These are phyloP conservation scores for Acrobeloides nanus DNA, from an alignment of 2,888 invertebrate genomes.

Conservation along the genomic window DNA sequence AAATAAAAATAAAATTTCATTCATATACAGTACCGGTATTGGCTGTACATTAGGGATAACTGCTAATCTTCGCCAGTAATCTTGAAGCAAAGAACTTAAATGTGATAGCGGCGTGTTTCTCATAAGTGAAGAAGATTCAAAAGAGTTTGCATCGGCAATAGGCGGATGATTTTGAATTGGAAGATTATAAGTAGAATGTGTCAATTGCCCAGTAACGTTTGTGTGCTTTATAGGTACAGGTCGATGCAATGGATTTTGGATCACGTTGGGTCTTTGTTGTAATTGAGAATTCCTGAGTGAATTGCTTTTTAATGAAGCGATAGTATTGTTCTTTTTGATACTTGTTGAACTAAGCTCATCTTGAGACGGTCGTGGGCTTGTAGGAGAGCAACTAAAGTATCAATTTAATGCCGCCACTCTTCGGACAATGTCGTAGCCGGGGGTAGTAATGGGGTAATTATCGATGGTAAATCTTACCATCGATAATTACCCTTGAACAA, in stretches of 20 bases:
- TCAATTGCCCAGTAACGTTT: too few relatives aligned
- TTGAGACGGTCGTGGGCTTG: slow-evolving; percentile 11
- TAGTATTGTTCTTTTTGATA: too few relatives aligned
- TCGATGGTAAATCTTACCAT: too few relatives aligned
- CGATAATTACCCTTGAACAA: too few relatives aligned
- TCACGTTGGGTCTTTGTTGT: slow-evolving; percentile 36
- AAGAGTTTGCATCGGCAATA: not conserved
- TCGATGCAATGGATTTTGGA: slow-evolving; percentile 41
- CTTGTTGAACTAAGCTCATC: not conserved
- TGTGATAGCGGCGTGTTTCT: slow-evolving; percentile 8
- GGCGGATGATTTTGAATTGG: slow-evolving; percentile 6
- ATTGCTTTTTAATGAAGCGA: too few relatives aligned
- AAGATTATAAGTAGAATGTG: too few relatives aligned
- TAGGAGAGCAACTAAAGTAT: slow-evolving; percentile 15
- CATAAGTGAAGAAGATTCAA: not conserved
- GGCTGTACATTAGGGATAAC: not conserved
- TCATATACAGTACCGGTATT: too few relatives aligned
- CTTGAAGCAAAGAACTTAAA: slow-evolving; percentile 16
- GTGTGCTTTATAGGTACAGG: slow-evolving; percentile 36
- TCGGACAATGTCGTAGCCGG: too few relatives aligned
- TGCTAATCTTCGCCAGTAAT: slow-evolving; percentile 17
- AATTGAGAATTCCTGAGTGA: too few relatives aligned
- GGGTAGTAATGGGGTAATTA: too few relatives aligned
- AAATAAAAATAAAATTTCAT: too few relatives aligned
- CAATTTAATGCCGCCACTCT: not conserved